phyloP scores from a whole-genome alignment of 2,113 vertebrate genomes.

The Candoia aspera region DNA sequence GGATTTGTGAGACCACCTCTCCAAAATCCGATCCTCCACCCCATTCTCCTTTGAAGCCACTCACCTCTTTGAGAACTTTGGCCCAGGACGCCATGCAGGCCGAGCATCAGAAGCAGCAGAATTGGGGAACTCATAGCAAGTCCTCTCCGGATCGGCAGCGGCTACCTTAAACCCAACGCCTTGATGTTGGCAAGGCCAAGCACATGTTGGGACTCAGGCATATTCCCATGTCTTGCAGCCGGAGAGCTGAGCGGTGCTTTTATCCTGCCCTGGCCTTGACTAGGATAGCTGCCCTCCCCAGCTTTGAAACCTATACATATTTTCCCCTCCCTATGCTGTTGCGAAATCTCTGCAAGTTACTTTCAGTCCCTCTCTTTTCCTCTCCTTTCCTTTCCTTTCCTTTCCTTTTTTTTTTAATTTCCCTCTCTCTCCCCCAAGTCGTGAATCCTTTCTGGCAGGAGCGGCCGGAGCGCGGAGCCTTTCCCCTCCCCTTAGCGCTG shows the following conservation, averaged over 20 bases:
- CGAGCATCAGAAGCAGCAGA: slow-evolving; percentile 53
- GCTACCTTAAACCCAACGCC: slow-evolving; percentile 19
- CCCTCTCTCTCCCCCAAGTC: not conserved
- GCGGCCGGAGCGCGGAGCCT: slow-evolving; percentile 24
- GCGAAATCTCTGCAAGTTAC: not conserved
- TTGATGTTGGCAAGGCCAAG: slow-evolving; percentile 31
- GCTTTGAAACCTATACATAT: not conserved
- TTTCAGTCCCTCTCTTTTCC: not conserved
- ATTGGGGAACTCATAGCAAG: slow-evolving; percentile 70
- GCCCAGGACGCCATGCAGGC: slow-evolving; percentile 60
- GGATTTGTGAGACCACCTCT: not conserved
- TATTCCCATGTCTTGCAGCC: not conserved
- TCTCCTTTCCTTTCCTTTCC: slow-evolving; percentile 14
- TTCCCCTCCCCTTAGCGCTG: slow-evolving; percentile 11
- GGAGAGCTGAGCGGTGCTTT: accelerated
- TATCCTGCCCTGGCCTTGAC: slow-evolving; percentile 12
- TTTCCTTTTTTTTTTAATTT: not conserved
- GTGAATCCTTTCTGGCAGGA: slow-evolving; percentile 60
- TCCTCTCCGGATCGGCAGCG: not conserved
- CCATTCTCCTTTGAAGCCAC: slow-evolving; percentile 15
- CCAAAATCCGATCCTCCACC: not conserved
- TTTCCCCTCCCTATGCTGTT: not conserved
- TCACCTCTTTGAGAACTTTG: slow-evolving; percentile 68
- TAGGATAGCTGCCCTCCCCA: not conserved
- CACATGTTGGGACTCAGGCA: not conserved